These are phyloP conservation scores for Oreochromis tanganicae DNA, from an alignment of 2,113 vertebrate species.

Conservation along the genomic window DNA sequence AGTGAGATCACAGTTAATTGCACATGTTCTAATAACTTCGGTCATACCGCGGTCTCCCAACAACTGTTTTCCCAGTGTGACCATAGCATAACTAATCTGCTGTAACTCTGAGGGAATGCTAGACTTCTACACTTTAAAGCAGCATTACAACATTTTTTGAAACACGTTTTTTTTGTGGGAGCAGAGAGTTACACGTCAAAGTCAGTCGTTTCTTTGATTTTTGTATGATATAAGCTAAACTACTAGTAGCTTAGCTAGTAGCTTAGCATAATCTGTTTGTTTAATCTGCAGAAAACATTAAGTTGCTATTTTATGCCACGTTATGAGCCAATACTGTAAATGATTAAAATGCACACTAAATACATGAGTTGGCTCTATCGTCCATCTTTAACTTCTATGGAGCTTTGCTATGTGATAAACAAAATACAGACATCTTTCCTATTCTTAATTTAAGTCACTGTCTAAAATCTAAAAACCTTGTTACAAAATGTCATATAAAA, in stretches of 20 bases:
- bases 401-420: neutral
- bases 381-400: neutral
- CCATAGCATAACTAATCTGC: neutral
- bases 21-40: neutral
- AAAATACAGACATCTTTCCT: neutral
- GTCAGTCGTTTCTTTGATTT: neutral
- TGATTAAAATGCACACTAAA: neutral
- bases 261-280: neutral
- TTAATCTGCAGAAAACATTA: neutral
- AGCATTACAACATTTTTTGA: neutral
- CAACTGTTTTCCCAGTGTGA: neutral
- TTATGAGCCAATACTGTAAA: neutral
- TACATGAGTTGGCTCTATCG: neutral
- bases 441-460: neutral
- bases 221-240: neutral
- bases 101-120: neutral
- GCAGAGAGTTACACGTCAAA: neutral
- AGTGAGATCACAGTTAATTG: neutral
- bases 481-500: neutral
- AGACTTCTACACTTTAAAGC: neutral
- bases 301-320: neutral
- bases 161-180: neutral
- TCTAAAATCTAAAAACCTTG: neutral
- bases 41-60: rapidly evolving
- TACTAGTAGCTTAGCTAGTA: neutral